These are phyloP conservation scores for Drosophila limbata DNA, from an alignment of 2,888 invertebrate genomes.

Conservation along the genomic window DNA sequence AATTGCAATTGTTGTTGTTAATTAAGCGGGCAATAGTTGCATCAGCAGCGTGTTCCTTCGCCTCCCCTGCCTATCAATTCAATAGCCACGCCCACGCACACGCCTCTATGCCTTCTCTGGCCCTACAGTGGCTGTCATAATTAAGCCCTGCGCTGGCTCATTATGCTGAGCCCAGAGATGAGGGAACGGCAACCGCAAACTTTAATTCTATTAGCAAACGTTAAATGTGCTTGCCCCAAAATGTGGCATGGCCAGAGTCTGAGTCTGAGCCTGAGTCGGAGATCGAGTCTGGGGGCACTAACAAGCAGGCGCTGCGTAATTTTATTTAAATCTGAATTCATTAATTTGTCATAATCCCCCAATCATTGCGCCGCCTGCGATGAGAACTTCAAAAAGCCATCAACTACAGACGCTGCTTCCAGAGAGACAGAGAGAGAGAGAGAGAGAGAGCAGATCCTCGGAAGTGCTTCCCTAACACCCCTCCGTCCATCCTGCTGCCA, in stretches of 20 bases:
- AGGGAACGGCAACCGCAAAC: constrained; percentile 63
- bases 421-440: not conserved
- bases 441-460: not conserved
- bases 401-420: constrained; percentile 74
- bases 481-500: not conserved
- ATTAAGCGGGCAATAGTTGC: constrained; percentile 65
- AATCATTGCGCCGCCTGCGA: constrained; percentile 78
- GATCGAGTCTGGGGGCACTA: constrained; percentile 37
- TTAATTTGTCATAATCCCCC: constrained; percentile 83
- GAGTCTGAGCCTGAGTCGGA: not conserved
- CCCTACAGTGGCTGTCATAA: constrained; percentile 61
- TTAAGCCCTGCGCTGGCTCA: constrained; percentile 56
- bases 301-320: constrained; percentile 74
- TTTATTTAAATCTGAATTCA: constrained; percentile 83
- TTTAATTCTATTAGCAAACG: constrained; percentile 82
- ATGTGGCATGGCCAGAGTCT: constrained; percentile 11
- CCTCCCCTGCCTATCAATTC: constrained; percentile 28
- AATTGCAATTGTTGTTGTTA: constrained; percentile 67
- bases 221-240: constrained; percentile 67
- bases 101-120: constrained; percentile 12
- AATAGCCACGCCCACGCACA: too few relatives aligned
- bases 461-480: not conserved
- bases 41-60: constrained; percentile 3
- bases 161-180: constrained; percentile 28
- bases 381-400: constrained; percentile 82